phyloP scores from a whole-genome alignment of 37 sponge, comb jelly and placozoan species.

The Aplysina aerophoba region DNA sequence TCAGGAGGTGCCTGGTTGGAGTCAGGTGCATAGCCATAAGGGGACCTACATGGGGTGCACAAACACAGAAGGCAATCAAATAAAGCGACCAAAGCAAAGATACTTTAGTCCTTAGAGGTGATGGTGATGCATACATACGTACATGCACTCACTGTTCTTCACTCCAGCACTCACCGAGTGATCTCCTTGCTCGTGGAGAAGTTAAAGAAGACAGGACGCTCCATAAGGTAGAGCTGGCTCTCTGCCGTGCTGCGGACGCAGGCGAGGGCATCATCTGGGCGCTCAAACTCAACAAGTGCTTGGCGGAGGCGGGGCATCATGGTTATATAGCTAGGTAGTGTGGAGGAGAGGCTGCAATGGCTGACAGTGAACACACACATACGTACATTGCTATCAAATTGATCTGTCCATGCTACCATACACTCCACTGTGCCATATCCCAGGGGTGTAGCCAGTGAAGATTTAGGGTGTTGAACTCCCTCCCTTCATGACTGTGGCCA shows the following conservation, averaged over 20 bases:
- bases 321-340: slow-evolving; percentile 72
- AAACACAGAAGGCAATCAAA: too few relatives aligned
- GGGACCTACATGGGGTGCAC: too few relatives aligned
- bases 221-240: slow-evolving; percentile 83
- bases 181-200: slow-evolving; percentile 91
- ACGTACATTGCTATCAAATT: too few relatives aligned
- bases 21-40: slow-evolving; percentile 81
- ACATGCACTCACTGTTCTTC: background rate
- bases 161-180: slow-evolving; percentile 61
- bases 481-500: too few relatives aligned
- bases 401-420: too few relatives aligned
- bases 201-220: slow-evolving; percentile 89
- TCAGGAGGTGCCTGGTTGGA: background rate
- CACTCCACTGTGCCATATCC: too few relatives aligned
- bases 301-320: slow-evolving; percentile 92
- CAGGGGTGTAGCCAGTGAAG: too few relatives aligned
- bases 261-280: slow-evolving; percentile 65
- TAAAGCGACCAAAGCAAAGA: too few relatives aligned
- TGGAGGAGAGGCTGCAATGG: background rate
- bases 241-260: slow-evolving; percentile 63
- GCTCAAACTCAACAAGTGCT: slow-evolving; percentile 90
- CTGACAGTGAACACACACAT: too few relatives aligned
- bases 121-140: background rate
- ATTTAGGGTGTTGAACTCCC: too few relatives aligned
- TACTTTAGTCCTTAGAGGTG: too few relatives aligned